phyloP scores from a whole-genome alignment of 2,797 vertebrate species.

The Limosa lapponica region DNA sequence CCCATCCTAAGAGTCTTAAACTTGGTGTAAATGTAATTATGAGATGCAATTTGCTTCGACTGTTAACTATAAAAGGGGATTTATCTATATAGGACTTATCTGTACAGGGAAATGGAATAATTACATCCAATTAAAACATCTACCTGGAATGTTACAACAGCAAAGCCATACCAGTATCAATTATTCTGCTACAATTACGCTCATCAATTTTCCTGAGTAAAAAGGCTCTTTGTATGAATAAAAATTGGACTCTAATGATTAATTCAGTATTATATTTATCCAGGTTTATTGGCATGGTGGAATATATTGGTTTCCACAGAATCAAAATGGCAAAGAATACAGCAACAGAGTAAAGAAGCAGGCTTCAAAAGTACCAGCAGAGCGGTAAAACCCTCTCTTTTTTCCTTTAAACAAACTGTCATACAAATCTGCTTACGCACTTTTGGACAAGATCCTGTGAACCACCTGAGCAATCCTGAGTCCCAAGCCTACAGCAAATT shows the following conservation, averaged over 20 bases:
- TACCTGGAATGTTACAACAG: conserved; percentile 16
- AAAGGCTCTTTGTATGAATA: conserved; percentile 39
- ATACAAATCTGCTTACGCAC: neutral
- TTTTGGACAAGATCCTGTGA: neutral
- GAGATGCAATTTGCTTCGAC: conserved; percentile 30
- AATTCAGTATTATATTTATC: conserved; percentile 35
- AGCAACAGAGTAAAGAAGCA: neutral
- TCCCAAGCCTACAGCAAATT: neutral
- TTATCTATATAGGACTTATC: neutral
- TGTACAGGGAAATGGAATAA: conserved; percentile 30
- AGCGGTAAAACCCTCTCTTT: neutral
- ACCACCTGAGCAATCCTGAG: neutral
- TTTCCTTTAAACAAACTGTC: neutral
- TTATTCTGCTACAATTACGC: neutral
- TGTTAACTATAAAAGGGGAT: conserved; percentile 12
- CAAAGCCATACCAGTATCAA: neutral
- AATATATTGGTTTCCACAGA: conserved; percentile 27
- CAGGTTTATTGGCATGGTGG: conserved; percentile 4
- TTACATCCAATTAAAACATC: conserved; percentile 31
- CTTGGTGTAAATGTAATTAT: conserved; percentile 36
- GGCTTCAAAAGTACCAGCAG: neutral
- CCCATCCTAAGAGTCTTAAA: conserved; percentile 17
- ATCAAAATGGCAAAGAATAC: neutral
- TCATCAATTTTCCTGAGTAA: neutral
- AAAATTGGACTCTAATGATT: conserved; percentile 28